Base-by-base conservation (phyloP, 2,113 vertebrate genomes). In the Cheirogaleus medius region DNA sequence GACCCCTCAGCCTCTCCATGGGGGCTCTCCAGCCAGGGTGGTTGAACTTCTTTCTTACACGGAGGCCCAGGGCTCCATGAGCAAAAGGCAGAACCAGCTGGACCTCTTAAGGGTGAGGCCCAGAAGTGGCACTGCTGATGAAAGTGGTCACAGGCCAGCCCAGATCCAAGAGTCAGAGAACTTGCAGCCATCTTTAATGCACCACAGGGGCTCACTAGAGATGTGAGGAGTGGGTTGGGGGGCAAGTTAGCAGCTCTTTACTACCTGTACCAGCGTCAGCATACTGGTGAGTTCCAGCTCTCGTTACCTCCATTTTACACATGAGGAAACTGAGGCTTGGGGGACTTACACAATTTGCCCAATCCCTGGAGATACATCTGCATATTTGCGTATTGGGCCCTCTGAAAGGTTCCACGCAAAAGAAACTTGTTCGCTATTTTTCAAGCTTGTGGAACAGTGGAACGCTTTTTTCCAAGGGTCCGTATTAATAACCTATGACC, bases 401-500 rank as follows among this genome's bases (percentile, higher is more conserved):
- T 49, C 56, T 42, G 49, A n/a, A 34, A 69, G 23, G 25, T 54
- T 86, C 68, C 49, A n/a, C 47, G 15, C 27, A 52, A 94, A 94
- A 82, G 37, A 78, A 74, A 82, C 37, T 47, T 47, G 10, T 60
- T 84, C 5, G 25, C 17, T 76, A 27, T 96, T 85, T 94, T 76
- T 39, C 71, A 49, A 71, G 49, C 63, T 44, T 74, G 42, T 23
- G 17, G 54, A 27, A 95, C 63, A 78, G 8, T 91, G 54, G 83
- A 89, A 78, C 60, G 34, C 77, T 94, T 63, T 39, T 66, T 58
- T n/a, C 42, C 37, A 18, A 52, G 63, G 42, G 60, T 32, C 37
- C 17, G 93, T 91, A 68, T 94, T 96, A 96, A 92, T 98, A 87
- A 68, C 78, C 54, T 42, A 8, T 97, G 95, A 78, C 68, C 49